Base-by-base conservation (phyloP, 1,140 invertebrate species). In the Polypedilum pembai region DNA sequence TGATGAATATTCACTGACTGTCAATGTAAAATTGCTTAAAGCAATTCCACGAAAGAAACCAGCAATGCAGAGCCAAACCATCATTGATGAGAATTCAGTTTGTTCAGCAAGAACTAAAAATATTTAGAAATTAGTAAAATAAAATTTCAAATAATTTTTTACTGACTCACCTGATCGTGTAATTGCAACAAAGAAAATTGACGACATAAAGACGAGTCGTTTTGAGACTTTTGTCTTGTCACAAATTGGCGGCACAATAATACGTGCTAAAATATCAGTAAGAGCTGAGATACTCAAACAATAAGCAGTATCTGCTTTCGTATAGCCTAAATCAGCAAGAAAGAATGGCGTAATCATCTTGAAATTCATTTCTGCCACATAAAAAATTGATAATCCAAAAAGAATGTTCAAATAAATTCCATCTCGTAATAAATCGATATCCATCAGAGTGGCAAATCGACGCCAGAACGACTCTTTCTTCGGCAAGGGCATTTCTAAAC, bases 311-410 rank as follows among this genome's bases (percentile, higher is more conserved):
- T 90, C 88, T 7, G 83, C 81, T 80, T 87, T 88, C 73, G 84
- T 83, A 78, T 89, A 88, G 75, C 88, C 88, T 75, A 91, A 82
- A 78, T 84, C 86, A 73, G 83, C 83, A 74, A 91, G 87, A 78
- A 91, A 91, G 79, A 91, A 91, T 12, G 90, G 89, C 45, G 87
- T 89, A 73, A 91, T 87, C 85, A 91, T 87, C 80, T 90, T 89
- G 78, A 91, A 91, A 78, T 91, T 90, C 76, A 90, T 84, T 77
- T 91, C 90, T 10, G 89, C 88, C 18, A 89, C 89, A 80, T 90
- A 91, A 82, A 88, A 90, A 7, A 91, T 84, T 41, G 89, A 90
- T 17, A 90, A 81, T 1, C 89, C 89, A 73, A 90, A 86, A 73
- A 90, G 83, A 75, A 91, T 84, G 80, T 91, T 91, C 75, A 91